Evolutionary conservation across 2,797 vertebrate genomes (phyloP).

Genomic region (Argyrosomus regius): DNA sequence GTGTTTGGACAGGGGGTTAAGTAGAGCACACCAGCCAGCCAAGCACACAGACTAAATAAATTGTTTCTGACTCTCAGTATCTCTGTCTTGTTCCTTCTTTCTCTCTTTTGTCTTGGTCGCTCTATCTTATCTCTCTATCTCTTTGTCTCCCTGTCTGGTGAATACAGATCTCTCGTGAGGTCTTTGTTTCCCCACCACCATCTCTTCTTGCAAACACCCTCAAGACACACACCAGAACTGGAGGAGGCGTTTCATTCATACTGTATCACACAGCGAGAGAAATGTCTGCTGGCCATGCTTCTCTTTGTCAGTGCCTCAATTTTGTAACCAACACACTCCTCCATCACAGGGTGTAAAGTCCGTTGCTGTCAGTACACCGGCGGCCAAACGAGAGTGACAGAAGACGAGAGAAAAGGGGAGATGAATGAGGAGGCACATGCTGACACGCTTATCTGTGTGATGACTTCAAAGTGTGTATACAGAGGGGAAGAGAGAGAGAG

Average conservation of each 20-base stretch:
- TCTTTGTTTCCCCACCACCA: slow-evolving; percentile 63
- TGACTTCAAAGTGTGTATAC: slow-evolving; percentile 77
- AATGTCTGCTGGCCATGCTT: slow-evolving; percentile 36
- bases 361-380: slow-evolving; percentile 22
- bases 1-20: slow-evolving; percentile 60
- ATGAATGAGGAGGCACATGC: slow-evolving; percentile 55
- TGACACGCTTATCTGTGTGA: slow-evolving; percentile 74
- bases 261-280: slow-evolving; percentile 45
- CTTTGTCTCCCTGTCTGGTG: slow-evolving; percentile 66
- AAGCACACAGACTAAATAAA: slow-evolving; percentile 67
- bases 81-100: slow-evolving; percentile 46
- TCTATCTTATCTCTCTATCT: slow-evolving; percentile 70
- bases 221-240: slow-evolving; percentile 26
- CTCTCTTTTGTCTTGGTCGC: slow-evolving; percentile 44
- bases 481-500: slow-evolving; percentile 46
- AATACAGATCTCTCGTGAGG: slow-evolving; percentile 60
- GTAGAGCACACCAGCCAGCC: slow-evolving; percentile 63
- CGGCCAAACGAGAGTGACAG: slow-evolving; percentile 35
- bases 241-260: slow-evolving; percentile 59
- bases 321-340: slow-evolving; percentile 30
- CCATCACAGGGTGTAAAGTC: slow-evolving; percentile 20
- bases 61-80: slow-evolving; percentile 55
- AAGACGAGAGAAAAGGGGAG: slow-evolving; percentile 28
- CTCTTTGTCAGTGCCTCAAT: slow-evolving; percentile 39
- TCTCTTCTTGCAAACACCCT: slow-evolving; percentile 49